These are phyloP conservation scores for Probosciger aterrimus DNA, from an alignment of 2,113 vertebrate genomes.

Conservation along the genomic window DNA sequence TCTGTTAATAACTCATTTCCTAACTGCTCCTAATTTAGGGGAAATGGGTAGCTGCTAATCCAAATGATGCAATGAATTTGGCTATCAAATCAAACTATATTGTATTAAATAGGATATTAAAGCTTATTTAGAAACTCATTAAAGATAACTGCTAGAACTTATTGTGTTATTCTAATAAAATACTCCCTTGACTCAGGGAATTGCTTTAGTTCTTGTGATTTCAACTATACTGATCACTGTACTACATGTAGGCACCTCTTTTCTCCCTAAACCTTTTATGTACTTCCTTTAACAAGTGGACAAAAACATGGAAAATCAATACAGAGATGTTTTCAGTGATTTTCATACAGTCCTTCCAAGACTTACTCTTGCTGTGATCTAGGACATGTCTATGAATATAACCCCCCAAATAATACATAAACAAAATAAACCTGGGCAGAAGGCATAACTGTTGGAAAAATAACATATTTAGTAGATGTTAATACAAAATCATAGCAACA, in stretches of 20 bases:
- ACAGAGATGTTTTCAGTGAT: neutral
- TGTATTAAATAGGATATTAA: neutral
- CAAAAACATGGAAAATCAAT: neutral
- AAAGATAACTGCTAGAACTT: neutral
- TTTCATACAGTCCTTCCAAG: neutral
- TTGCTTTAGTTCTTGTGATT: neutral
- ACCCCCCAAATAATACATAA: neutral
- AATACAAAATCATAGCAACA: neutral
- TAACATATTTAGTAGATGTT: neutral
- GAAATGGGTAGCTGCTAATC: neutral
- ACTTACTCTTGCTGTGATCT: neutral
- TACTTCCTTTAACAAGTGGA: neutral
- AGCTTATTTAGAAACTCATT: conserved; percentile 10
- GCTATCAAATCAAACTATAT: neutral
- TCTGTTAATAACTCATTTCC: neutral
- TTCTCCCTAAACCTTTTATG: neutral
- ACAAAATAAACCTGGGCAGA: neutral
- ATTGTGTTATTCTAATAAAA: neutral
- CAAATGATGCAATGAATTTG: neutral
- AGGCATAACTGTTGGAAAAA: neutral
- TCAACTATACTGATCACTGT: neutral
- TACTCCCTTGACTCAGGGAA: neutral
- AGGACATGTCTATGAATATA: neutral
- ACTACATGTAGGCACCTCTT: neutral
- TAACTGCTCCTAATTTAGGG: neutral